Percentiles rank a stretch among this genome's conserved stretches.
Evolutionary conservation across 2,113 vertebrate species (phyloP).

Genomic region (Okapia johnstoni): DNA sequence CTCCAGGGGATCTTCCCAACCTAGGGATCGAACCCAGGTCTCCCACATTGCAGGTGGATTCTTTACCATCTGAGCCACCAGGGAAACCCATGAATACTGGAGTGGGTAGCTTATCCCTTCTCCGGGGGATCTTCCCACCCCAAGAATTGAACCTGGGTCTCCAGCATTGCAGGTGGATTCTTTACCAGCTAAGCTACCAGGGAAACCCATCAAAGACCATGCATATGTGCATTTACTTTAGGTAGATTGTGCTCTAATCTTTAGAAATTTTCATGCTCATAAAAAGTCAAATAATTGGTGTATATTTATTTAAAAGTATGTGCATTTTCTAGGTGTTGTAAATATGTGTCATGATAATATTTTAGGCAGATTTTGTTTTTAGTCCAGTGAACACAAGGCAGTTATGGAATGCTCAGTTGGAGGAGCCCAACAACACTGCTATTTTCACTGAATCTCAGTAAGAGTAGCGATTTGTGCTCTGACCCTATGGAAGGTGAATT

Average conservation of each 20-base stretch:
- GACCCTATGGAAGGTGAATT: background rate
- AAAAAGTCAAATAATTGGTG: background rate
- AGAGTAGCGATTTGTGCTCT: accelerated
- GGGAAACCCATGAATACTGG: background rate
- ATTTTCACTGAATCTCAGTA: background rate
- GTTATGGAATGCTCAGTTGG: background rate
- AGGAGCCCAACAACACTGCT: background rate
- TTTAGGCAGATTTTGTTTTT: background rate
- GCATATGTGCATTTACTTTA: background rate
- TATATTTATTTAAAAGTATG: background rate
- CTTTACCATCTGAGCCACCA: background rate
- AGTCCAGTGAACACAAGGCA: background rate
- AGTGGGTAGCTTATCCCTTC: background rate
- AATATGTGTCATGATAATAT: background rate
- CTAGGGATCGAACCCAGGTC: background rate
- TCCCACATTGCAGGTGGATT: background rate
- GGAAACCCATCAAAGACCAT: background rate
- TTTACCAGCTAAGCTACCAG: background rate
- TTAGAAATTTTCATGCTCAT: background rate
- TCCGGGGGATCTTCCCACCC: background rate
- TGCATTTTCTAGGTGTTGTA: background rate
- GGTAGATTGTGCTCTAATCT: background rate
- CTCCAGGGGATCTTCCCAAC: background rate
- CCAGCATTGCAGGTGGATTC: background rate
- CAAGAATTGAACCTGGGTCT: background rate